Evolutionary conservation across 2,113 vertebrate genomes (phyloP), one percentile per base, ranked within the genome.

Genomic region (Cottus gobio): DNA sequence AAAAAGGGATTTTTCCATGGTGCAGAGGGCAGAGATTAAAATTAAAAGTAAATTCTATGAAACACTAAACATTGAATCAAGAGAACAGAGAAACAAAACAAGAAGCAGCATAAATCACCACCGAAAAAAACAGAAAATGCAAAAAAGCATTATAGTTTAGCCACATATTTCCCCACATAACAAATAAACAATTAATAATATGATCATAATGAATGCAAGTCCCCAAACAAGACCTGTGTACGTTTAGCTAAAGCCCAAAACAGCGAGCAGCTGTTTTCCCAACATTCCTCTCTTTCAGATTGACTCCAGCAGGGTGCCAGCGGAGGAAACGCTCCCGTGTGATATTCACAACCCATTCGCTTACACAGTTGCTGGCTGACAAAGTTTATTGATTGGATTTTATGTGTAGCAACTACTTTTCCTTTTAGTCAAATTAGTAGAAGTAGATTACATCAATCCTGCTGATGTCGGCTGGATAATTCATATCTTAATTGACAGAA

Each of bases 361-460:
- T 76, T 64, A 75, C 78, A 85, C 82, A 64, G 78, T 87, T 83
- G 89, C 80, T 84, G 89, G 77, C 85, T 86, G 89, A 85, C 88
- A 79, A 86, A 84, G 79, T 87, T 89, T 90, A 92, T 87, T 85
- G 91, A 93, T 93, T 86, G 66, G 76, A 73, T 89, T 90, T 90
- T 78, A 90, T 91, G 83, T 77, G 88, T 68, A 80, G 74, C 72
- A 78, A 90, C 88, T 78, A 90, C 87, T 90, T 93, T 87, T 85
- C 85, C 85, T 91, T 93, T 93, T 89, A 90, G 90, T 90, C 79
- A 88, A 91, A 93, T 93, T 90, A 89, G 89, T 79, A 83, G 83
- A 86, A 89, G 84, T 79, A 81, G 87, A 91, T 91, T 86, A 85
- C 90, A 91, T 90, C 90, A 89, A 89, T 90, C 75, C 77, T 65